Evolutionary conservation across 92 coral and sea anemone genomes (phyloP), one percentile per base, ranked within the genome.

Genomic region (Blastomussa wellsi): DNA sequence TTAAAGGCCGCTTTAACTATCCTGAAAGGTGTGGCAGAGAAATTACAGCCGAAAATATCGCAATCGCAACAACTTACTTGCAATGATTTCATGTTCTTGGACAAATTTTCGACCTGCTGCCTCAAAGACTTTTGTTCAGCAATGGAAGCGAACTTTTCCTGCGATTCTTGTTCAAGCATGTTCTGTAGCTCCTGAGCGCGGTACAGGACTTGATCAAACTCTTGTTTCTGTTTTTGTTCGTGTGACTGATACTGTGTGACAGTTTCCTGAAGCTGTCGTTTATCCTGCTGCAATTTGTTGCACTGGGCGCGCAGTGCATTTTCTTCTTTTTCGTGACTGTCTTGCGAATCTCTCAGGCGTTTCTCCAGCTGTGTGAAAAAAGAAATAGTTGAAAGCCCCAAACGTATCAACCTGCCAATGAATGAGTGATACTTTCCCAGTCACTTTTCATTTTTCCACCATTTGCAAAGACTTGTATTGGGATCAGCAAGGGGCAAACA

Each of bases 61-160:
- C n/a, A n/a, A n/a, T n/a, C n/a, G n/a, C n/a, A n/a, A 70, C 14
- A 44, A 53, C 86, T 24, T 67, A 96, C 98, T 94, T 96, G 98
- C 89, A 96, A 86, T 2, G 95, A 84, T 42, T 92, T 94, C 98
- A 94, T 90, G 26, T 94, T 90, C 78, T 94, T 94, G 16, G 98
- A 91, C 77, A 96, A 77, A 41, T 84, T 93, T 41, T 96, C 98
- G 47, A 94, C 82, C 74, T 92, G 98, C 71, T 94, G 95, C 73
- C 94, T 86, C 31, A 93, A 81, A 7, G 90, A 92, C 44, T 96
- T 96, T 62, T 92, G 98, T 70, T 96, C 98, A 10, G 98, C 89
- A 29, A 96, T 95, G 36, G 98, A 95, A 60, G 92, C 95, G n/a
- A 94, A 80, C 76, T 96, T 96, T 72, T 96, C 98, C 28, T 89